A percentile compares a stretch with the other conserved stretches of the same genome.
Conservation (phyloP, 2,113 vertebrate genomes). For the Psilopsiagon aymara region DNA sequence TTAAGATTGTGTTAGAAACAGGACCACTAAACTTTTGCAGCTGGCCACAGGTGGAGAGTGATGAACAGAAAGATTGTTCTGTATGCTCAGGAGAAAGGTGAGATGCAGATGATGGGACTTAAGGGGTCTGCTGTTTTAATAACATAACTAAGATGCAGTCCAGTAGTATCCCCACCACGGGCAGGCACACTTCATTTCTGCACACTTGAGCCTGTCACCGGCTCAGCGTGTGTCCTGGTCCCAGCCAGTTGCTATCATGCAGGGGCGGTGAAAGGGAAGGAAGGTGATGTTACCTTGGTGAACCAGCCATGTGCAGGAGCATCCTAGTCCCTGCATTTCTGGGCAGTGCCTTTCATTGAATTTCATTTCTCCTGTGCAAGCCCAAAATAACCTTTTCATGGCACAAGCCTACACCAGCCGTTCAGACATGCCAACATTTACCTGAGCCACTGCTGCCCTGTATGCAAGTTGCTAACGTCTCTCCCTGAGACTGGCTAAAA, state of each 20-base stretch:
- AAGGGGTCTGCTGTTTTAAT: background rate
- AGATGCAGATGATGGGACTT: background rate
- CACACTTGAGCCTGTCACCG: background rate
- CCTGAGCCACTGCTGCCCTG: background rate
- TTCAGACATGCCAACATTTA: background rate
- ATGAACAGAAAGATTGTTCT: background rate
- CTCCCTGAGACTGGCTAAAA: background rate
- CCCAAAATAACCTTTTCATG: background rate
- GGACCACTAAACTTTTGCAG: slow-evolving; percentile 19
- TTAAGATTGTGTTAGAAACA: background rate
- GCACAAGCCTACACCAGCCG: background rate
- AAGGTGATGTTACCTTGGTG: background rate
- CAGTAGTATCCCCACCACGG: background rate
- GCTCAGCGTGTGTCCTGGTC: fast-evolving
- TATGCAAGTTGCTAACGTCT: background rate
- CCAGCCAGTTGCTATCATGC: background rate
- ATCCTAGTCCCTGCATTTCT: background rate
- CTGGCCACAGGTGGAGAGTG: slow-evolving; percentile 2
- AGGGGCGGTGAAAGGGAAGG: fast-evolving
- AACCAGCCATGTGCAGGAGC: background rate
- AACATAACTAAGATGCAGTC: background rate
- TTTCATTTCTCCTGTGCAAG: background rate
- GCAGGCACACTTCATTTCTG: background rate
- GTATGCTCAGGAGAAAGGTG: background rate
- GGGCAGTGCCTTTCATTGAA: background rate